These are phyloP conservation scores for Capra hircus DNA, from an alignment of 2,113 vertebrate genomes.

Conservation along the genomic window DNA sequence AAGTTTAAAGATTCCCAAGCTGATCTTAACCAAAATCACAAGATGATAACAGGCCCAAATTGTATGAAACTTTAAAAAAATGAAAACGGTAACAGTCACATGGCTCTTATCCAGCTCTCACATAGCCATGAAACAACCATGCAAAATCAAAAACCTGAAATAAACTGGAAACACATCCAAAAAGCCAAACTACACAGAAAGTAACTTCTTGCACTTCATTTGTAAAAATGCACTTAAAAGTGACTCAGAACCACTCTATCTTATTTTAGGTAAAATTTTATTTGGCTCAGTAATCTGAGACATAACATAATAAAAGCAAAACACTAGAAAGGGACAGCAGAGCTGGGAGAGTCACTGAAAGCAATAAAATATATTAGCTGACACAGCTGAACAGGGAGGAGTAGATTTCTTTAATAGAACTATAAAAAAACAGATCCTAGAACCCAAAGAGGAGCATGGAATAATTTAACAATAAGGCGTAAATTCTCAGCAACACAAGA, in stretches of 20 bases:
- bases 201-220: background rate
- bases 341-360: background rate
- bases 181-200: background rate
- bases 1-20: background rate
- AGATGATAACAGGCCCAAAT: background rate
- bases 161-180: background rate
- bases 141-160: background rate
- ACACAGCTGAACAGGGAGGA: background rate
- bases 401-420: background rate
- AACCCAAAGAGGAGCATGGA: background rate
- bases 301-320: background rate
- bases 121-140: background rate
- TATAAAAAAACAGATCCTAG: background rate
- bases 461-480: background rate
- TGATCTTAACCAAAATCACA: slow-evolving; percentile 22
- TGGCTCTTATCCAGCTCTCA: background rate
- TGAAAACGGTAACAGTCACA: background rate
- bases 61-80: background rate
- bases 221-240: background rate
- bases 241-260: background rate
- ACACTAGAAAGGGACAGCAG: background rate
- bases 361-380: background rate
- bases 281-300: background rate
- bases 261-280: background rate
- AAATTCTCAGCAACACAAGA: background rate